phyloP scores from a whole-genome alignment of 2,113 vertebrate genomes.

The Amblyopsis rosae region DNA sequence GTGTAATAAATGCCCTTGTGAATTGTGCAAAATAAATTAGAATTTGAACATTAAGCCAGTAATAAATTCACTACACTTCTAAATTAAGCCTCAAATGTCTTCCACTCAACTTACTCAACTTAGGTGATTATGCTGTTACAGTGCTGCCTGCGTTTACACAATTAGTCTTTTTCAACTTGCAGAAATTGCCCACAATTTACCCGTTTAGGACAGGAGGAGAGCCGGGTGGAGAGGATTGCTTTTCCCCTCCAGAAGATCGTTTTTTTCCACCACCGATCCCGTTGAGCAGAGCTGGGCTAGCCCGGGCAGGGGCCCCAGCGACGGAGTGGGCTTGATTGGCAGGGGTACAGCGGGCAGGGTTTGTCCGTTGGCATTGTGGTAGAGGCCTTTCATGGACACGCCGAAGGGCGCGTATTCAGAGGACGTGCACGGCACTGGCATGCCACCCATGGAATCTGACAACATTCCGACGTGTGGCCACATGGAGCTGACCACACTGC shows the following conservation, averaged over 20 bases:
- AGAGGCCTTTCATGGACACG: constrained; percentile 89
- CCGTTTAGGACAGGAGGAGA: constrained; percentile 79
- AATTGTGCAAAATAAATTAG: constrained; percentile 67
- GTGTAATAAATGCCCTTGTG: constrained; percentile 60
- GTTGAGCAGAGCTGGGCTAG: constrained; percentile 79
- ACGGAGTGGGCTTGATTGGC: constrained; percentile 92
- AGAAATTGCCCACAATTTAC: constrained; percentile 31
- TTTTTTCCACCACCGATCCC: constrained; percentile 79
- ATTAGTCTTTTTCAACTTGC: constrained; percentile 11
- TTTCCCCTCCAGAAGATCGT: constrained; percentile 78
- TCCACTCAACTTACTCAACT: constrained; percentile 35
- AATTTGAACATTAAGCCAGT: constrained; percentile 54
- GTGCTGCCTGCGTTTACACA: constrained; percentile 10
- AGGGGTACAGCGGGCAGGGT: constrained; percentile 90
- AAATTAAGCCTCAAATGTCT: constrained; percentile 32
- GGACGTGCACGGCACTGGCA: constrained; percentile 74
- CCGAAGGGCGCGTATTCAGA: constrained; percentile 90
- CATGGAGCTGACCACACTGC: constrained; percentile 89
- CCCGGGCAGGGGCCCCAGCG: constrained; percentile 78
- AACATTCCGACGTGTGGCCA: constrained; percentile 95
- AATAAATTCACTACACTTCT: constrained; percentile 44
- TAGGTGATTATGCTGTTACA: constrained; percentile 4
- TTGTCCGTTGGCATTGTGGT: constrained; percentile 80
- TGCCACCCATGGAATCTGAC: constrained; percentile 81
- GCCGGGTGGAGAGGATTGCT: constrained; percentile 82